Percentiles rank a stretch among this genome's conserved stretches.
These are phyloP conservation scores for Aphelinus certus DNA, from an alignment of 1,140 invertebrate species.

Conservation along the genomic window DNA sequence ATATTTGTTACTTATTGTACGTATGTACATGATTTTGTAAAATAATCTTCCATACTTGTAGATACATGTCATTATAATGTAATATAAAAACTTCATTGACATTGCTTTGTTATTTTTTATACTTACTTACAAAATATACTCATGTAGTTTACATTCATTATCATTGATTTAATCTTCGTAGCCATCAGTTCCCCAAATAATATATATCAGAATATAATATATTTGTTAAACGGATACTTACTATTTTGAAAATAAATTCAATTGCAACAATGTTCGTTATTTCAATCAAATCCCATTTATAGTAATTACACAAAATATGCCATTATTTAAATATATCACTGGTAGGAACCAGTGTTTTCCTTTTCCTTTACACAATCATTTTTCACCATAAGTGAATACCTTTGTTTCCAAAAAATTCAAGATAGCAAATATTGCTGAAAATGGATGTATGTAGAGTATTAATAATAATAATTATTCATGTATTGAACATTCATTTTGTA, in stretches of 20 bases:
- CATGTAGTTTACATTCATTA: background rate
- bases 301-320: too few relatives aligned
- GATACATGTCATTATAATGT: constrained; percentile 38
- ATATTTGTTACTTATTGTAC: constrained; percentile 37
- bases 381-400: too few relatives aligned
- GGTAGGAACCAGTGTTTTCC: background rate
- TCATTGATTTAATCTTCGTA: background rate
- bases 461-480: too few relatives aligned
- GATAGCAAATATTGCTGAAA: too few relatives aligned
- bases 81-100: constrained; percentile 27
- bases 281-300: constrained; percentile 2
- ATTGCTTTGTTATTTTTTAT: constrained; percentile 37
- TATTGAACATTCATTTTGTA: too few relatives aligned
- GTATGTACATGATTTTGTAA: constrained; percentile 39
- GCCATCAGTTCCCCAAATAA: constrained; percentile 29
- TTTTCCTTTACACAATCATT: background rate
- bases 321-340: too few relatives aligned
- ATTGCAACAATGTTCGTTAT: constrained; percentile 28
- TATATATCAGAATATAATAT: constrained; percentile 39
- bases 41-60: constrained; percentile 38
- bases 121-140: constrained; percentile 9
- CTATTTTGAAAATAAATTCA: constrained; percentile 43
- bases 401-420: too few relatives aligned
- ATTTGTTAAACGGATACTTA: constrained; percentile 42
- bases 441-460: too few relatives aligned